Evolutionary conservation across 1,140 invertebrate species (phyloP), one percentile per base, ranked within the genome.

Genomic region (Sarcophaga peregrina): DNA sequence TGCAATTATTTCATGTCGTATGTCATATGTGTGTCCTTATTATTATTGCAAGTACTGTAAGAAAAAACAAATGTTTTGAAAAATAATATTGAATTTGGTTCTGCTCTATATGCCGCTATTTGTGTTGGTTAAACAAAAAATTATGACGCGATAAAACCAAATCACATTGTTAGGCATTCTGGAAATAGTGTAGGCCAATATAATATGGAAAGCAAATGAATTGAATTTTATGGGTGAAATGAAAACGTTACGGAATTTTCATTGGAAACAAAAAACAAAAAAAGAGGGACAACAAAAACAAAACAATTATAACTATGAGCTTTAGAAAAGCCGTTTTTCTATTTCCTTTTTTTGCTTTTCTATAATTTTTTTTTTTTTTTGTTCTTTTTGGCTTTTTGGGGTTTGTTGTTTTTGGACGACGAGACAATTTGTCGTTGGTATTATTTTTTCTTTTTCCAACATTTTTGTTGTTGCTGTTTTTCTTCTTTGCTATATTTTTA

Each of bases 341-440:
- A 8, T 17, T n/a, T 52, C 5, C 50, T 45, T 37, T 46, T 45
- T 46, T 74, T 45, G 13, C 25, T n/a, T 46, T 73, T 45, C 37
- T 46, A 11, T 13, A 3, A 15, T 46, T 9, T 45, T 74, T 9
- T 3, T 73, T 17, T 17, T 74, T 74, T 46, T 9, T 7, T 58
- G 0, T 58, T 15, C 7, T 58, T 73, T 73, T 73, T 20, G 68
- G 73, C 37, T 74, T 47, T 76, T 47, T 76, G 74, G 45, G 74
- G 11, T 76, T 46, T 17, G 45, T 76, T 47, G 47, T 78, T 78
- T 78, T 78, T 78, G 47, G 75, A 68, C 62, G 37, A 78, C 75
- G 75, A 78, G 75, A 78, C 75, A 78, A 78, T 50, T 78, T 78
- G 75, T 78, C 75, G 75, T 78, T 78, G n/a, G 75, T 78, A 17